Evolutionary conservation across 2,888 invertebrate genomes (phyloP).

Genomic region (Pediacus dermestoides): DNA sequence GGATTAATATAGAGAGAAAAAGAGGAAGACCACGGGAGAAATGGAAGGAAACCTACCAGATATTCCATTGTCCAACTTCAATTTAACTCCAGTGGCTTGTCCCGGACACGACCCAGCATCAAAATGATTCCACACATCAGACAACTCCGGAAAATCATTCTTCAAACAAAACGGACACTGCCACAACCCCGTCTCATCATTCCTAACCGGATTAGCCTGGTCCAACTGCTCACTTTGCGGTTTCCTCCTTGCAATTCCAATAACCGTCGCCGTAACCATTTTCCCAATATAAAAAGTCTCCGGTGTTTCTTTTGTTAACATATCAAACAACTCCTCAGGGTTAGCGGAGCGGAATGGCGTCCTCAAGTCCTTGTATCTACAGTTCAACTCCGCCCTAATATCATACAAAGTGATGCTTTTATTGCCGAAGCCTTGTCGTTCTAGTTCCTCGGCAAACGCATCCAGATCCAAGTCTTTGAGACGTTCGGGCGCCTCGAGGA

Average conservation of each 20-base stretch:
- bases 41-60: constrained; percentile 55
- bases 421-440: constrained; percentile 75
- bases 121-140: constrained; percentile 98
- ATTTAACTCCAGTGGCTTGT: constrained; percentile 86
- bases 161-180: constrained; percentile 96
- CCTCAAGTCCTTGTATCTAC: constrained; percentile 87
- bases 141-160: constrained; percentile 92
- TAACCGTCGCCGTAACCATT: constrained; percentile 77
- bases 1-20: neutral
- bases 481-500: constrained; percentile 90
- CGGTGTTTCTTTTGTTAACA: constrained; percentile 93
- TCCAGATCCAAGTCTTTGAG: constrained; percentile 95
- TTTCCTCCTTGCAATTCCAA: constrained; percentile 73
- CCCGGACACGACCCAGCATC: constrained; percentile 95
- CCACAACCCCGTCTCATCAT: constrained; percentile 93
- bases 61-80: constrained; percentile 82
- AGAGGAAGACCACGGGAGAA: neutral
- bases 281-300: constrained; percentile 89
- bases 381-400: constrained; percentile 92
- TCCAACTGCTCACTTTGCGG: constrained; percentile 92
- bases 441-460: constrained; percentile 96
- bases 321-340: constrained; percentile 87
- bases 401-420: constrained; percentile 95
- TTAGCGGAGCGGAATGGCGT: constrained; percentile 73
- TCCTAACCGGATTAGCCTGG: constrained; percentile 91